phyloP scores from a whole-genome alignment of 2,113 vertebrate genomes.

The Neoarius graeffei region DNA sequence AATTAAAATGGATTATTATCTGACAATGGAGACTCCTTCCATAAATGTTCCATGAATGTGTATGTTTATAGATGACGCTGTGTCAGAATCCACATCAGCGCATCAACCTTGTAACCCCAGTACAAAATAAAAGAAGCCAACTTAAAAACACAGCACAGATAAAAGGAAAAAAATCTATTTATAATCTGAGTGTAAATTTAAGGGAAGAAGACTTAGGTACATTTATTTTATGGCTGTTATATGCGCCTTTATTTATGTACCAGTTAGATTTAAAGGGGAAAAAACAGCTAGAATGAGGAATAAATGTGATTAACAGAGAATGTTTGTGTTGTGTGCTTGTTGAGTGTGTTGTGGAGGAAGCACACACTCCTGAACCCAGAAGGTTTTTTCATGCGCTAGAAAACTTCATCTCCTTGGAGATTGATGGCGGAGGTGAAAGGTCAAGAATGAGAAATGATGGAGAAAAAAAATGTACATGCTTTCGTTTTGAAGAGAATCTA shows the following conservation, averaged over 20 bases:
- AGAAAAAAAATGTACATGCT: neutral
- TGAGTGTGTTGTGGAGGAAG: neutral
- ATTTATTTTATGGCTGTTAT: neutral
- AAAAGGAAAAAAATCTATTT: too few species aligned
- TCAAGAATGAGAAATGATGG: slow-evolving; percentile 19
- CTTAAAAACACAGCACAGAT: too few species aligned
- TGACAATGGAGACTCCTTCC: too few species aligned
- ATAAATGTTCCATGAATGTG: too few species aligned
- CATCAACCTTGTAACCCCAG: too few species aligned
- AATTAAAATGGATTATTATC: too few species aligned
- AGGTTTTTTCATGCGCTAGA: slow-evolving; percentile 1
- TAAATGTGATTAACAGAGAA: slow-evolving; percentile 11
- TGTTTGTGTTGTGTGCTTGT: neutral
- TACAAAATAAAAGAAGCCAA: too few species aligned
- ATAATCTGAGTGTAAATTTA: too few species aligned
- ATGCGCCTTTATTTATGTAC: neutral
- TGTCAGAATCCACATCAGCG: too few species aligned
- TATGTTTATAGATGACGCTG: too few species aligned
- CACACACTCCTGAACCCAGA: slow-evolving; percentile 1
- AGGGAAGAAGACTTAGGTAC: neutral
- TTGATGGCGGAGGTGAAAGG: slow-evolving; percentile 36
- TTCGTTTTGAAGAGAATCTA: neutral
- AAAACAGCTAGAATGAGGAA: neutral
- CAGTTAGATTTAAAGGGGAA: neutral
- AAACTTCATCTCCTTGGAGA: slow-evolving; percentile 37